Percentiles rank a stretch among this genome's conserved stretches.
phyloP scores from a whole-genome alignment of 2,888 invertebrate genomes.

The Amaurobius ferox region DNA sequence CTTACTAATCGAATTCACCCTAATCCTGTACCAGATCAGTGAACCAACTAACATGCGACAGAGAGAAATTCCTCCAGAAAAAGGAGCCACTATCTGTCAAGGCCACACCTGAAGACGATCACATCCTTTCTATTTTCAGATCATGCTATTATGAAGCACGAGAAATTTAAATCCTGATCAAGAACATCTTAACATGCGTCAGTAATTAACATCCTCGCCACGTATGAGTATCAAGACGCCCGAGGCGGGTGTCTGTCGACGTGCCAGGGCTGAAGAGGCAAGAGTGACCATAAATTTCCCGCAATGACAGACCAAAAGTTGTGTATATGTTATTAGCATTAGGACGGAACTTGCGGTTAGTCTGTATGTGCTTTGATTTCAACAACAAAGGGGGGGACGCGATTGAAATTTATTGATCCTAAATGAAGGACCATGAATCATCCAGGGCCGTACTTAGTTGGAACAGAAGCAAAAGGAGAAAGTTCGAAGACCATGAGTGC shows the following conservation, averaged over 20 bases:
- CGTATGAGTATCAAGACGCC: background rate
- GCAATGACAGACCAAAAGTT: constrained; percentile 5
- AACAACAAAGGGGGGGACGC: background rate
- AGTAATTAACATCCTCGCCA: background rate
- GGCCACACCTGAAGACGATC: background rate
- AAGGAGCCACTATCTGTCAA: background rate
- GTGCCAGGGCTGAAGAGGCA: background rate
- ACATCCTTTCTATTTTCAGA: background rate
- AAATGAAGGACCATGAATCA: constrained; percentile 32
- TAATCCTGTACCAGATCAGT: background rate
- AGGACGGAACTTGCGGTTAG: constrained; percentile 38
- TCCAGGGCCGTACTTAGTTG: background rate
- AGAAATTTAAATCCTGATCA: constrained; percentile 6
- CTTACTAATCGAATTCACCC: background rate
- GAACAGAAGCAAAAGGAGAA: background rate
- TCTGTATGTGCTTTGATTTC: constrained; percentile 28
- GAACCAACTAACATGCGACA: background rate
- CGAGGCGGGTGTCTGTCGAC: background rate
- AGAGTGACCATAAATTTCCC: background rate
- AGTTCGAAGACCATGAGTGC: background rate
- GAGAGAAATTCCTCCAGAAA: background rate
- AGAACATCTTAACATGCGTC: background rate
- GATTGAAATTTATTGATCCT: constrained; percentile 35
- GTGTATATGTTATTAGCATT: constrained; percentile 3
- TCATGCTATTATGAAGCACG: background rate